These are phyloP conservation scores for Cossypha polioptera DNA, from an alignment of 2,797 vertebrate genomes.

Conservation along the genomic window DNA sequence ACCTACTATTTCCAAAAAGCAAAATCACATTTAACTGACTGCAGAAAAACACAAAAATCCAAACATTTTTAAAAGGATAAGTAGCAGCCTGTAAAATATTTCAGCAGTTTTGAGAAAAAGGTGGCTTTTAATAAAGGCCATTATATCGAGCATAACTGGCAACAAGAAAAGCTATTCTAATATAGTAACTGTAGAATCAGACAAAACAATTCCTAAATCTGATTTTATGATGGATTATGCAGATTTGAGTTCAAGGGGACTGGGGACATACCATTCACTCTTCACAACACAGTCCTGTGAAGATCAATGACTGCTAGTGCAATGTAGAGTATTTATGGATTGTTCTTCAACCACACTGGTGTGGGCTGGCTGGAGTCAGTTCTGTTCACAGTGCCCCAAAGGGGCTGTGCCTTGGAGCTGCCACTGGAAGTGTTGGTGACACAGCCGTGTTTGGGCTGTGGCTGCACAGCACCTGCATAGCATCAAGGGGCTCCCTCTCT, in stretches of 20 bases:
- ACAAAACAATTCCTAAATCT: neutral
- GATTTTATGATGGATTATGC: neutral
- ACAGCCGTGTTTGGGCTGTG: accelerated
- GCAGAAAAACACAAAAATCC: neutral
- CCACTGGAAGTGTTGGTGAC: accelerated
- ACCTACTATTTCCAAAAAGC: neutral
- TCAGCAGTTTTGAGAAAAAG: neutral
- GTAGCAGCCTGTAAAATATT: neutral
- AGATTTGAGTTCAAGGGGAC: neutral
- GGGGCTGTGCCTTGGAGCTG: neutral
- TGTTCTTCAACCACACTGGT: accelerated
- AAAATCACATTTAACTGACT: neutral
- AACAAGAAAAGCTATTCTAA: neutral
- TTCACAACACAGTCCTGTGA: neutral
- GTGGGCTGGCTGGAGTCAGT: neutral
- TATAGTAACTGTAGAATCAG: neutral
- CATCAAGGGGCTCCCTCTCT: neutral
- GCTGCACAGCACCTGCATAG: neutral
- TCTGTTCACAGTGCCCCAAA: neutral
- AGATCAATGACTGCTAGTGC: neutral
- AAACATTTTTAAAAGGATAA: neutral
- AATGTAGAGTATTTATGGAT: accelerated
- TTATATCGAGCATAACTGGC: neutral
- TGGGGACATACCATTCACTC: neutral
- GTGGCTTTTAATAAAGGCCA: neutral